These are phyloP conservation scores for Ptychodera flava DNA, from an alignment of 35 echinoderm and acorn worm genomes.

Conservation along the genomic window DNA sequence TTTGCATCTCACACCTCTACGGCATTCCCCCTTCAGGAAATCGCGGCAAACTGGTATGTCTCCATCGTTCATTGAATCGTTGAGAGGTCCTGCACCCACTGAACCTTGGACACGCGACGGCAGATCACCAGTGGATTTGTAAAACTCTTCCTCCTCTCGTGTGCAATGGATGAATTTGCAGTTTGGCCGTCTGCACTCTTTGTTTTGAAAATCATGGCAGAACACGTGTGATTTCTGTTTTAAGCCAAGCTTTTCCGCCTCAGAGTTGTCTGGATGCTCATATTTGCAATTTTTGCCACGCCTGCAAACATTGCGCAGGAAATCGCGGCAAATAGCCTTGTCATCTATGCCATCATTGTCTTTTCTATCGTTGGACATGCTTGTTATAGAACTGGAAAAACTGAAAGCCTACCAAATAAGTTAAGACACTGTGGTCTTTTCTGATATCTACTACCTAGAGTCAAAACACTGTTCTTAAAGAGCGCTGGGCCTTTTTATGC, in stretches of 20 bases:
- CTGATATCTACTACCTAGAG: too few relatives aligned
- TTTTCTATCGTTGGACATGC: background rate
- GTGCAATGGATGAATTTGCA: constrained; percentile 87
- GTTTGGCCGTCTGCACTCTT: constrained; percentile 64
- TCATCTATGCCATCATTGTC: constrained; percentile 6
- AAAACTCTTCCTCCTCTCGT: constrained; percentile 81
- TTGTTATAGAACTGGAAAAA: too few relatives aligned
- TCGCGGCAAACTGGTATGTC: constrained; percentile 87
- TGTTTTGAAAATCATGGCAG: constrained; percentile 97
- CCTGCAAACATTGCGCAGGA: constrained; percentile 89
- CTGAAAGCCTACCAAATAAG: too few relatives aligned
- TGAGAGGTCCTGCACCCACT: background rate
- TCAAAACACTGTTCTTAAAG: too few relatives aligned
- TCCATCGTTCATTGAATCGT: background rate
- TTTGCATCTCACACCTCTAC: constrained; percentile 66
- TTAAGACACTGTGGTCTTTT: too few relatives aligned
- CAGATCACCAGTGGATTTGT: constrained; percentile 68
- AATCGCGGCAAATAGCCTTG: constrained; percentile 76
- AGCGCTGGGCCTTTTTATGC: too few relatives aligned
- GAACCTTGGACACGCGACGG: constrained; percentile 51
- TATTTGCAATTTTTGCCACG: constrained; percentile 90
- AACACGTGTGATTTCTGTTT: constrained; percentile 44
- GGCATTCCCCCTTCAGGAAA: constrained; percentile 69
- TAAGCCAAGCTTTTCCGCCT: constrained; percentile 6
- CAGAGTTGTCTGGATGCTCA: constrained; percentile 64